These are phyloP conservation scores for Semaprochilodus insignis DNA, from an alignment of 2,797 vertebrate species.

Conservation along the genomic window DNA sequence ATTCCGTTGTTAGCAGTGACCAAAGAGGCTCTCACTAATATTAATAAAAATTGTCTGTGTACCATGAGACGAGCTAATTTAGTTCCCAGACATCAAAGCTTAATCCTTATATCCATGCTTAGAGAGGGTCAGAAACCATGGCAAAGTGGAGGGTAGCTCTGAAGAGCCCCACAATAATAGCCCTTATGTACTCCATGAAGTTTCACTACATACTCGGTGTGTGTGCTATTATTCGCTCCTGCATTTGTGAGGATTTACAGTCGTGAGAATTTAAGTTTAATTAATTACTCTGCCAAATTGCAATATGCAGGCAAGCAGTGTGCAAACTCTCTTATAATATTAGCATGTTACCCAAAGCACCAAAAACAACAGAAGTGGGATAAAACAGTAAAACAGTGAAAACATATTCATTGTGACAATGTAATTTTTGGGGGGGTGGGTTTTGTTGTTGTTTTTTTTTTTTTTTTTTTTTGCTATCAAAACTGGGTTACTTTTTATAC, in stretches of 20 bases:
- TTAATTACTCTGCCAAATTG: background rate
- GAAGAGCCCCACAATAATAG: background rate
- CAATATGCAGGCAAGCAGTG: background rate
- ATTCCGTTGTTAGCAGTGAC: background rate
- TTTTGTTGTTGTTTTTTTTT: too few species aligned
- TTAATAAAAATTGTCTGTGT: background rate
- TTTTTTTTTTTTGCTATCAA: too few species aligned
- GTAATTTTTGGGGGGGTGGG: too few species aligned
- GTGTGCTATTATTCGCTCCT: background rate
- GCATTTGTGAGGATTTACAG: background rate
- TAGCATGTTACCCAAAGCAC: background rate
- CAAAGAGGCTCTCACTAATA: background rate
- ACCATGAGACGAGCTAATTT: background rate
- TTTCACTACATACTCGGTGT: background rate
- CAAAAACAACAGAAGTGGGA: background rate
- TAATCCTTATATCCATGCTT: background rate
- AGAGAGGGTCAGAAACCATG: conserved; percentile 7
- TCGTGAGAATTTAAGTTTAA: background rate
- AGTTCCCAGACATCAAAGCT: background rate
- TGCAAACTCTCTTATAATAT: background rate
- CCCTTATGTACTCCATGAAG: background rate
- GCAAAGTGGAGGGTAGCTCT: background rate
- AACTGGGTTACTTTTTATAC: too few species aligned
- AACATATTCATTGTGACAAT: too few species aligned
- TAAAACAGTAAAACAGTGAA: background rate